Evolutionary conservation across 2,797 vertebrate species (phyloP), one percentile per base, ranked within the genome.

Genomic region (Amazonetta brasiliensis): DNA sequence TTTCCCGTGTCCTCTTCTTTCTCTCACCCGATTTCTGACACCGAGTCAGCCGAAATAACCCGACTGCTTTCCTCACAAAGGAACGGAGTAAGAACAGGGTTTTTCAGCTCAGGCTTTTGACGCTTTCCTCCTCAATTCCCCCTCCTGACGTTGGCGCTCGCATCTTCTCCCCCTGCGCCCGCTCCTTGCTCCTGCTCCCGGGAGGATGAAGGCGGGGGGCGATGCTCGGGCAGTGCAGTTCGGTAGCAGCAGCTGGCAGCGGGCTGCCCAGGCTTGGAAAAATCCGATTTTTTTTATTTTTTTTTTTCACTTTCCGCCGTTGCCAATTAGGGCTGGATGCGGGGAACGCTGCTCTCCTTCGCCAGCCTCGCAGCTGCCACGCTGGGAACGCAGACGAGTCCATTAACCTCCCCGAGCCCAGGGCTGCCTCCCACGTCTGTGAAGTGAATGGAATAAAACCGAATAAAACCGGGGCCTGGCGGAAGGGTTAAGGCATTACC

Each of bases 161-260:
- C 35, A 41, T 35, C 30, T 62, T 39, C 39, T 37, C n/a, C 22
- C 46, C 46, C 46, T 46, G 11, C 13, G 58, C 58, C 33, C 22
- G 10, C 14, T 15, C 54, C 18, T 28, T 4, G 25, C 54, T 41
- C 71, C 1, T 1, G 5, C 30, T 22, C 54, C 22, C 9, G 17
- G 11, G 8, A 6, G 73, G 37, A 21, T 14, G 11, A 60, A 37
- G 28, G 5, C 10, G 1, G 2, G 1, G 2, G 10, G 54, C 1
- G 3, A 59, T 8, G 43, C 76, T 50, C 67, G 12, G 25, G 13
- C 31, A 8, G 13, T 11, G 67, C 1, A 1, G 19, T 9, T 43
- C 26, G 5, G 12, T 13, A 8, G 59, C 18, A 35, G 54, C 25
- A 5, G 33, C 8, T 46, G 50, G 84, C 33, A 37, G 19, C 6